These are phyloP conservation scores for Polydrusus pterygomalis DNA, from an alignment of 2,888 invertebrate genomes.

Conservation along the genomic window DNA sequence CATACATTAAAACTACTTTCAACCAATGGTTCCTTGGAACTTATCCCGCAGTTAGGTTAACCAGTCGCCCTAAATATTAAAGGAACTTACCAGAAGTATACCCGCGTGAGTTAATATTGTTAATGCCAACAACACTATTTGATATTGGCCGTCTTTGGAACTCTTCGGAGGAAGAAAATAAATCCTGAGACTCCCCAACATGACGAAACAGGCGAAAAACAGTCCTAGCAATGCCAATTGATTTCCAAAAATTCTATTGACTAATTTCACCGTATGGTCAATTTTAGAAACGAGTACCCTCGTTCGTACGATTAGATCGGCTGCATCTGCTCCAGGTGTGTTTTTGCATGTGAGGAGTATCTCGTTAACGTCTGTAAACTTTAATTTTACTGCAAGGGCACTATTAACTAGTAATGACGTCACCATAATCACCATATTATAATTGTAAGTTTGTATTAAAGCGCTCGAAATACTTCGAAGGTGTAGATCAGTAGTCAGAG, in stretches of 20 bases:
- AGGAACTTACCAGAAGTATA: neutral
- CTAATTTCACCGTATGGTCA: neutral
- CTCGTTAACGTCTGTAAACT: neutral
- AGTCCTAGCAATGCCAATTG: neutral
- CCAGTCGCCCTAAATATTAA: neutral
- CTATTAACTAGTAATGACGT: neutral
- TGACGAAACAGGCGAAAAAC: neutral
- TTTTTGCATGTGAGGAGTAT: neutral
- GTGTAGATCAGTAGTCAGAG: neutral
- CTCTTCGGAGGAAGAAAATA: neutral
- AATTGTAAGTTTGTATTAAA: neutral
- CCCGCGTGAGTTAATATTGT: neutral
- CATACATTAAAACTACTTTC: too few relatives aligned
- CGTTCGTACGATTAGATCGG: neutral
- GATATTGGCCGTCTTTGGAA: neutral
- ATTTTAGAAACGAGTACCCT: neutral
- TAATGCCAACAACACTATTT: neutral
- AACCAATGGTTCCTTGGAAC: too few relatives aligned
- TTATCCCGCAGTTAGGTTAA: too few relatives aligned
- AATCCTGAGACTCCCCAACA: neutral
- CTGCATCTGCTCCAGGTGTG: neutral
- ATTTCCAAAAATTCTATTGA: conserved; percentile 6
- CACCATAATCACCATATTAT: neutral
- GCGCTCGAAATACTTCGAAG: neutral
- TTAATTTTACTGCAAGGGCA: neutral